Evolutionary conservation across 2,113 vertebrate species (phyloP).

Genomic region (Cebidichthys violaceus): DNA sequence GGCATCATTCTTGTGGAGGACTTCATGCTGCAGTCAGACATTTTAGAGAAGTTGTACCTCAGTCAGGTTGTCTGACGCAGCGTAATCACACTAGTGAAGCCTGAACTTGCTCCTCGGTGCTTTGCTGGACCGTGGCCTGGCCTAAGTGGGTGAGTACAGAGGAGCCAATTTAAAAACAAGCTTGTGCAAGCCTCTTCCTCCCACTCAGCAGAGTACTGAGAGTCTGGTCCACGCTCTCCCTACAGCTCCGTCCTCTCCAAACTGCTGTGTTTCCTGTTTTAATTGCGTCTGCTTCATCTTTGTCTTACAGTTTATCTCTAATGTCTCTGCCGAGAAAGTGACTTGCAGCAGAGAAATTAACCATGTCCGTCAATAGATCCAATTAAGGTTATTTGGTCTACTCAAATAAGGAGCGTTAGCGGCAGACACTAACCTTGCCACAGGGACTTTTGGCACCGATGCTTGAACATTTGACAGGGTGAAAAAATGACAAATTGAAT

Average conservation of each 20-base stretch:
- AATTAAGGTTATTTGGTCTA: slow-evolving; percentile 17
- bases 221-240: slow-evolving; percentile 7
- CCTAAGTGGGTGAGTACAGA: slow-evolving; percentile 62
- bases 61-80: slow-evolving; percentile 44
- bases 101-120: slow-evolving; percentile 42
- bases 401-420: slow-evolving; percentile 15
- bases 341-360: background rate
- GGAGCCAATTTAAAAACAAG: slow-evolving; percentile 71
- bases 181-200: slow-evolving; percentile 67
- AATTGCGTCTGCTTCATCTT: background rate
- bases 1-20: background rate
- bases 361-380: slow-evolving; percentile 13
- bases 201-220: slow-evolving; percentile 77
- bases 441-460: slow-evolving; percentile 5
- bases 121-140: slow-evolving; percentile 57
- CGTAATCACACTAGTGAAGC: slow-evolving; percentile 57
- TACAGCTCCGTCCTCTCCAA: background rate
- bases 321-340: slow-evolving; percentile 5
- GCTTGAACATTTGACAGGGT: slow-evolving; percentile 11
- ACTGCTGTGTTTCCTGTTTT: background rate
- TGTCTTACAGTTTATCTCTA: background rate
- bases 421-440: slow-evolving; percentile 37
- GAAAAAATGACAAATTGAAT: slow-evolving; percentile 11
- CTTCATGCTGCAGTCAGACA: slow-evolving; percentile 22
- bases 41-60: slow-evolving; percentile 29